Conservation (phyloP, 2,797 vertebrate species). For the Enteromius anoplus region DNA sequence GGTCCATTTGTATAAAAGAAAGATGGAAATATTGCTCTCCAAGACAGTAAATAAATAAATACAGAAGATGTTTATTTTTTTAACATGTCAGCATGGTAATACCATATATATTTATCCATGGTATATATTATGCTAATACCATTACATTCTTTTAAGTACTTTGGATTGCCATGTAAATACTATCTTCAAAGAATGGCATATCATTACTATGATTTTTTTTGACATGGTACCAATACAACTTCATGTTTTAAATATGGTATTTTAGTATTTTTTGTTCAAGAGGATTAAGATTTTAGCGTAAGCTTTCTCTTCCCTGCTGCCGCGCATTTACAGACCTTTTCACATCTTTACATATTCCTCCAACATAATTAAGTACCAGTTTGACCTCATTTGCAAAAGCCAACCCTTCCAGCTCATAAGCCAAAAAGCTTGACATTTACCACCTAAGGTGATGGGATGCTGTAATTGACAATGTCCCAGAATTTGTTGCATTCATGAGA, state of each 20-base stretch:
- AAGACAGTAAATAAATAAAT: no score
- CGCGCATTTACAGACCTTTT: slow-evolving; percentile 6
- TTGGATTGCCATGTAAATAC: neutral
- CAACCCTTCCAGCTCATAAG: neutral
- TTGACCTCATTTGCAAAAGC: slow-evolving; percentile 51
- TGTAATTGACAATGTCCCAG: slow-evolving; percentile 21
- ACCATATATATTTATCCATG: neutral
- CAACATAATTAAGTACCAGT: slow-evolving; percentile 50
- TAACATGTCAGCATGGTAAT: neutral
- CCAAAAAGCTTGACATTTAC: slow-evolving; percentile 19
- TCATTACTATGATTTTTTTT: neutral
- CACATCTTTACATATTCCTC: slow-evolving; percentile 20
- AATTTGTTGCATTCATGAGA: slow-evolving; percentile 52
- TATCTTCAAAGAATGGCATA: neutral
- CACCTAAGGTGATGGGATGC: slow-evolving; percentile 43
- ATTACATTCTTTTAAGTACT: neutral
- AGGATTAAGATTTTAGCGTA: neutral
- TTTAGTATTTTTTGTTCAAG: neutral
- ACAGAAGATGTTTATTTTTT: neutral
- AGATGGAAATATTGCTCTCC: neutral
- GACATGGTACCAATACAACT: neutral
- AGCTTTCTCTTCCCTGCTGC: neutral
- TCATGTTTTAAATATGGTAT: neutral
- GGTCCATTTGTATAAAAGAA: neutral
- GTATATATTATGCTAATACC: neutral